Conservation (phyloP, 1,140 invertebrate species). For the Drosophila grimshawi region DNA sequence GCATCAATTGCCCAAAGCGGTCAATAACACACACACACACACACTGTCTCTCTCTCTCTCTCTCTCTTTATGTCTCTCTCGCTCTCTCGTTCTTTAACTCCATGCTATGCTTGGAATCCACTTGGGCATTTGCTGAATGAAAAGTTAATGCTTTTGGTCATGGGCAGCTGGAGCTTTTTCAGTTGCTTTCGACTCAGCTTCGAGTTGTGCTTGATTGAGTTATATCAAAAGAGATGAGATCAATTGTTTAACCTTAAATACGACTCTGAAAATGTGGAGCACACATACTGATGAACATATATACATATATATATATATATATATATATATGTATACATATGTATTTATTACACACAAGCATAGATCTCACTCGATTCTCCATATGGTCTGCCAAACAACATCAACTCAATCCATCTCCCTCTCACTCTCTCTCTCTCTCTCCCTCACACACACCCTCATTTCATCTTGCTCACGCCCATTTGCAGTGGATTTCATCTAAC, state of each 20-base stretch:
- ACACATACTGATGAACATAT: constrained; percentile 7
- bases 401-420: constrained; percentile 8
- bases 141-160: constrained; percentile 10
- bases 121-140: constrained; percentile 12
- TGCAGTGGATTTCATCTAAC: constrained; percentile 22
- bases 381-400: constrained; percentile 18
- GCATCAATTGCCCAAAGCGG: constrained; percentile 48
- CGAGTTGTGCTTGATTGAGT: constrained; percentile 21
- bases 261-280: not conserved
- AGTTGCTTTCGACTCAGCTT: constrained; percentile 2
- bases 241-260: constrained; percentile 5
- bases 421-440: not conserved
- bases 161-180: constrained; percentile 6
- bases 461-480: not conserved
- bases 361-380: constrained; percentile 18
- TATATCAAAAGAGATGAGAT: constrained; percentile 38
- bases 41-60: not conserved
- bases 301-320: constrained; percentile 12
- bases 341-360: not conserved
- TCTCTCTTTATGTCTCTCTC: constrained; percentile 10
- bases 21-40: constrained; percentile 10
- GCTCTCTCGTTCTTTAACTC: not conserved
- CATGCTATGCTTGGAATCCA: not conserved
- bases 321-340: constrained; percentile 20
- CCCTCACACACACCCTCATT: not conserved